Conservation (phyloP, 2,113 vertebrate species). For the Halcyon senegalensis region DNA sequence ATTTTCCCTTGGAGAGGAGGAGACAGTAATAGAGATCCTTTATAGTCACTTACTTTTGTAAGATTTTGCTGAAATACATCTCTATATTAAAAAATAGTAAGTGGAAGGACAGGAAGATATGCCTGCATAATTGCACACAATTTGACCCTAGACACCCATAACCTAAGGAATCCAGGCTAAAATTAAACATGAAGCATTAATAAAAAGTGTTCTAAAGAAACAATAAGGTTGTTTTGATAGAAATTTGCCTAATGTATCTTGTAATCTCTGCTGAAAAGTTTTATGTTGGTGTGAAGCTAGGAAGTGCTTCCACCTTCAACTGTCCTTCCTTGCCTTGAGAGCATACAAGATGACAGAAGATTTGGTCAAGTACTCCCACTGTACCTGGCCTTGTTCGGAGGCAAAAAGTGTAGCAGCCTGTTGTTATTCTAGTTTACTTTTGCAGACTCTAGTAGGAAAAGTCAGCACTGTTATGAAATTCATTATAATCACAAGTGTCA, state of each 20-base stretch:
- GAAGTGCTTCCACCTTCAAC: neutral
- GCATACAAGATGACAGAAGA: neutral
- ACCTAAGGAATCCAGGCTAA: neutral
- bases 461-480: conserved; percentile 24
- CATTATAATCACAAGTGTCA: conserved; percentile 36
- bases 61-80: neutral
- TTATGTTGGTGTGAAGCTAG: neutral
- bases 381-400: neutral
- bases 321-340: neutral
- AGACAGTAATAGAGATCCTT: neutral
- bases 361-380: neutral
- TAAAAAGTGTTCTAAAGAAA: neutral
- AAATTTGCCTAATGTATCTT: neutral
- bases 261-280: neutral
- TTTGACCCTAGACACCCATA: neutral
- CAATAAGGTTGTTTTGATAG: neutral
- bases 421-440: neutral
- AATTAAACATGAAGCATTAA: neutral
- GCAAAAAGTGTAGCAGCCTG: neutral
- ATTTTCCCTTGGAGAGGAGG: neutral
- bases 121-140: neutral
- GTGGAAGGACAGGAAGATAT: neutral
- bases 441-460: neutral
- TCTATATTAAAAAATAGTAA: neutral
- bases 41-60: neutral